These are phyloP conservation scores for Rhorus exstirpatorius DNA, from an alignment of 2,888 invertebrate species.

Conservation along the genomic window DNA sequence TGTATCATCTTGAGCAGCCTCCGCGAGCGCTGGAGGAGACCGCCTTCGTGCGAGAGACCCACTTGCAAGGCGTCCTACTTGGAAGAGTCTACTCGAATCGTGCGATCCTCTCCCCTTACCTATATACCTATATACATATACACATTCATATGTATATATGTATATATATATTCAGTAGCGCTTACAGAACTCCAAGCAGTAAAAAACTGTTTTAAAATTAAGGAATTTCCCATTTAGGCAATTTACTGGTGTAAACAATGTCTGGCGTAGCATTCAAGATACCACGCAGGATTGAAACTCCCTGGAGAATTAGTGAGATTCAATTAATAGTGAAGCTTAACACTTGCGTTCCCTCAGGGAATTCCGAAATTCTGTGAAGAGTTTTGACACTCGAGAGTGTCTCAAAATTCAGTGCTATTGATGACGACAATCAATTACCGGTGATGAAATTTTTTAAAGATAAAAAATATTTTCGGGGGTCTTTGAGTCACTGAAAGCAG, in stretches of 20 bases:
- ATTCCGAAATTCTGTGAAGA: neutral
- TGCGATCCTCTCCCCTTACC: constrained; percentile 43
- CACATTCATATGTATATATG: neutral
- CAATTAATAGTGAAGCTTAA: neutral
- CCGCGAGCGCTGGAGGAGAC: constrained; percentile 74
- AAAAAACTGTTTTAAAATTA: neutral
- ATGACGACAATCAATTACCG: neutral
- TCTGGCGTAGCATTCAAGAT: neutral
- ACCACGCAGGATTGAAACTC: neutral
- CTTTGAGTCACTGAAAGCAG: neutral
- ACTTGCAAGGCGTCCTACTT: constrained; percentile 81
- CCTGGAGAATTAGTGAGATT: neutral
- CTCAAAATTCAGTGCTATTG: too few species aligned
- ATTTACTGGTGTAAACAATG: constrained; percentile 7
- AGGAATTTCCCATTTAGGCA: constrained; percentile 1
- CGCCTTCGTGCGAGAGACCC: constrained; percentile 77
- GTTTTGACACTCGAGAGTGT: too few species aligned
- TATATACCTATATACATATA: neutral
- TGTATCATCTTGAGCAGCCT: constrained; percentile 52
- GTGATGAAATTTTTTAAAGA: neutral
- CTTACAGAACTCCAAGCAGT: neutral
- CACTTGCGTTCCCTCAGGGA: neutral
- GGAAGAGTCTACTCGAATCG: constrained; percentile 66
- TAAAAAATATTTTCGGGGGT: neutral
- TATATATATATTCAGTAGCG: neutral